A percentile compares a stretch with the other conserved stretches of the same genome.
phyloP scores from a whole-genome alignment of 2,888 invertebrate genomes.

The Xanthorhoe designata region DNA sequence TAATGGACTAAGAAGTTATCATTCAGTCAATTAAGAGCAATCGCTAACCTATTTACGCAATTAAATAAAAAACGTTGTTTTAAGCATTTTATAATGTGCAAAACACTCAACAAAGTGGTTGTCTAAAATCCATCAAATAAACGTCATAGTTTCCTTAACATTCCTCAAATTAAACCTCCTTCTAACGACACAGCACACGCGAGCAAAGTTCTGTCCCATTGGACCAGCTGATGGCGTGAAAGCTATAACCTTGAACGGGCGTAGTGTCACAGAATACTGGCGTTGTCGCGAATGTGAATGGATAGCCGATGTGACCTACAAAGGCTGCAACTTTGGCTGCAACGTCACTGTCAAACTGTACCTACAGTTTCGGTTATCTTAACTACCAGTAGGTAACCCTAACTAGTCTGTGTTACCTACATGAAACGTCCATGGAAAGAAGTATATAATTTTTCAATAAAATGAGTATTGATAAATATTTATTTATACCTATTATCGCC shows the following conservation, averaged over 20 bases:
- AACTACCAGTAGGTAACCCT: too few relatives aligned
- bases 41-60: not conserved
- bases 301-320: constrained; percentile 65
- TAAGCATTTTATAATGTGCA: not conserved
- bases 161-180: constrained; percentile 20
- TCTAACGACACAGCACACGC: constrained; percentile 18
- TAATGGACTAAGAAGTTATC: not conserved
- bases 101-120: not conserved
- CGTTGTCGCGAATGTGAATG: constrained; percentile 61
- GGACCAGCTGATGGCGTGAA: constrained; percentile 67
- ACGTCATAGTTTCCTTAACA: constrained; percentile 25
- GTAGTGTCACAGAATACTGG: constrained; percentile 48
- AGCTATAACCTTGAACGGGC: constrained; percentile 73
- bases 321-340: constrained; percentile 51
- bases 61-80: not conserved
- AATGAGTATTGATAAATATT: too few relatives aligned
- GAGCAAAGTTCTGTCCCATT: constrained; percentile 8
- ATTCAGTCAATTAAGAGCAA: constrained; percentile 3
- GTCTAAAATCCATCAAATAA: not conserved
- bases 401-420: too few relatives aligned
- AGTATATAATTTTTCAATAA: too few relatives aligned
- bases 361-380: not conserved
- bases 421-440: not conserved
- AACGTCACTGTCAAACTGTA: constrained; percentile 50
- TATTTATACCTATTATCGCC: too few relatives aligned